Conservation (phyloP, 2,113 vertebrate species). For the Ia io region DNA sequence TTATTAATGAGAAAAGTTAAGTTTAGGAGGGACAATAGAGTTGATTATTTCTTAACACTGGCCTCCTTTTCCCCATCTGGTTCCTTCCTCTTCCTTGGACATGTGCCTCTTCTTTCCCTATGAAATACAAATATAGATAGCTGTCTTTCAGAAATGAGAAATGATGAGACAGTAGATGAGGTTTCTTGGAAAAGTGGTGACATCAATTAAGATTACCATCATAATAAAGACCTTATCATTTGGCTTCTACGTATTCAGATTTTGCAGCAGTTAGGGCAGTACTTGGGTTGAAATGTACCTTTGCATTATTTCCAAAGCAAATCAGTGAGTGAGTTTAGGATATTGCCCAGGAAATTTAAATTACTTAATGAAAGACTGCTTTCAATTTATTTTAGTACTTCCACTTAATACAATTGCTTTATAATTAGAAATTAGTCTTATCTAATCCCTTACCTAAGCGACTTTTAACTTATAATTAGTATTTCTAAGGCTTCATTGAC, state of each 20-base stretch:
- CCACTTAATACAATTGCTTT: neutral
- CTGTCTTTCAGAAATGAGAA: neutral
- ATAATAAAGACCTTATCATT: neutral
- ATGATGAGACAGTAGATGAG: neutral
- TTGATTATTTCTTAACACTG: neutral
- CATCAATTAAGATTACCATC: neutral
- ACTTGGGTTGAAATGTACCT: neutral
- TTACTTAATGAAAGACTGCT: constrained; percentile 29
- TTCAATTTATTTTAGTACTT: constrained; percentile 4
- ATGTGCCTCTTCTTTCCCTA: neutral
- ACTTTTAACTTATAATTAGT: neutral
- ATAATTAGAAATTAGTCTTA: constrained; percentile 30
- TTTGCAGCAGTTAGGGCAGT: neutral
- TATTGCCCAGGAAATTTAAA: constrained; percentile 20
- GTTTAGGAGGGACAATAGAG: neutral
- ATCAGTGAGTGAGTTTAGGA: neutral
- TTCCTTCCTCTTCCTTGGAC: neutral
- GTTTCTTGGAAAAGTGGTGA: neutral
- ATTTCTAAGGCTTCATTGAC: neutral
- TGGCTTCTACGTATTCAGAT: neutral
- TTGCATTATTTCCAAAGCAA: constrained; percentile 10
- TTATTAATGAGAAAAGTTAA: neutral
- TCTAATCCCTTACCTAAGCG: neutral
- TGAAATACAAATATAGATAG: neutral
- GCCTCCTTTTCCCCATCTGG: neutral